These are phyloP conservation scores for Edolisoma coerulescens DNA, from an alignment of 2,113 vertebrate species.

Conservation along the genomic window DNA sequence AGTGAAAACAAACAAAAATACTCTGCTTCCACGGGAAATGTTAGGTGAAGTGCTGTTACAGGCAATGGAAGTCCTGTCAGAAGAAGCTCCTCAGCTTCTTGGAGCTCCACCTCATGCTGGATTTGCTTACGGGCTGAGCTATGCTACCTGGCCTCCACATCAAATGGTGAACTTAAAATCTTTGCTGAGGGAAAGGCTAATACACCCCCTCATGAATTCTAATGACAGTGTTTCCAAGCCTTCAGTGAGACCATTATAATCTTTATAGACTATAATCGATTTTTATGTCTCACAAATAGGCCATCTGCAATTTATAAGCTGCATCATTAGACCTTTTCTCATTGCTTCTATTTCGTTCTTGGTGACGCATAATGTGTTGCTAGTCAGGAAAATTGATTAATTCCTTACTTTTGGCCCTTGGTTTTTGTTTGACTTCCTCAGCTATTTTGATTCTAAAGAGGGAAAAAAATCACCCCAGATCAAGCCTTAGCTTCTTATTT, in stretches of 20 bases:
- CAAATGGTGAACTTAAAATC: slow-evolving; percentile 13
- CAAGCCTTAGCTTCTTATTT: not conserved
- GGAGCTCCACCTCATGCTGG: not conserved
- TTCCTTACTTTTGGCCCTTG: not conserved
- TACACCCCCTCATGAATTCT: not conserved
- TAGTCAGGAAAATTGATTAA: slow-evolving; percentile 13
- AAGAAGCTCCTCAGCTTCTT: not conserved
- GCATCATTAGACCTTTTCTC: slow-evolving; percentile 18
- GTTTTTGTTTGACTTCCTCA: slow-evolving; percentile 6
- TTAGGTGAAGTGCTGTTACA: not conserved
- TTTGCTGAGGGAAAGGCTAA: slow-evolving; percentile 19
- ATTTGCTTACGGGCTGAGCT: not conserved
- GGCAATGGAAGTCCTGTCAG: not conserved
- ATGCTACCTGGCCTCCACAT: not conserved
- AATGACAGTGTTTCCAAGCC: slow-evolving; percentile 15
- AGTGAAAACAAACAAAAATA: not conserved
- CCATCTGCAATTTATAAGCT: slow-evolving; percentile 36
- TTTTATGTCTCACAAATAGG: slow-evolving; percentile 8
- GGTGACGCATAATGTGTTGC: not conserved
- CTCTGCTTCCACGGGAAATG: not conserved
- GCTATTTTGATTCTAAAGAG: not conserved
- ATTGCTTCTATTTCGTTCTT: not conserved
- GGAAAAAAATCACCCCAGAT: not conserved
- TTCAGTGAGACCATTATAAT: not conserved
- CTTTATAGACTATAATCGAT: slow-evolving; percentile 16